Conservation (phyloP, 2,888 invertebrate species). For the Agrochola circellaris region DNA sequence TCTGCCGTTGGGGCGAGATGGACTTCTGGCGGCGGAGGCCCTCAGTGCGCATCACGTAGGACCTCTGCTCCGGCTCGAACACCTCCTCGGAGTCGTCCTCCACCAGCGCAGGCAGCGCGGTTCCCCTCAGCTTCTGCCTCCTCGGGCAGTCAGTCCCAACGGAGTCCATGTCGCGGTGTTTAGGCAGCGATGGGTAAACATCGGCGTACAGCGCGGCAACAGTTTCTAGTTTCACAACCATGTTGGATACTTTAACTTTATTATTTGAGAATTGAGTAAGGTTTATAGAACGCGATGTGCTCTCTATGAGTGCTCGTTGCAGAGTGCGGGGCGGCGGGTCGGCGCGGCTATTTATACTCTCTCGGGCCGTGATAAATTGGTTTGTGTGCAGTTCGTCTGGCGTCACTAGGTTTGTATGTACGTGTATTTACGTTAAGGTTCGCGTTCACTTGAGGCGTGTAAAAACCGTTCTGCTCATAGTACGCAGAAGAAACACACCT, state of each 20-base stretch:
- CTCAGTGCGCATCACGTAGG: conserved; percentile 81
- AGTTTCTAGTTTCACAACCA: conserved; percentile 86
- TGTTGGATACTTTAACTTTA: conserved; percentile 68
- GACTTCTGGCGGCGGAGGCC: conserved; percentile 86
- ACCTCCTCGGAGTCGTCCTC: conserved; percentile 82
- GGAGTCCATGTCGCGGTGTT: conserved; percentile 79
- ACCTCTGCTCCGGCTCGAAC: conserved; percentile 77
- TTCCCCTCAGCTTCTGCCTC: conserved; percentile 76
- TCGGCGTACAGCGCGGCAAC: conserved; percentile 80
- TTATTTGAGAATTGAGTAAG: conserved; percentile 52
- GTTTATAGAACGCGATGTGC: conserved; percentile 70
- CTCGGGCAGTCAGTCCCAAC: conserved; percentile 77
- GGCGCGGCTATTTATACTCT: conserved; percentile 77
- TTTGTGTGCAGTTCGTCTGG: conserved; percentile 72
- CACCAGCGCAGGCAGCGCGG: conserved; percentile 80
- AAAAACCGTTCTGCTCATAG: conserved; percentile 65
- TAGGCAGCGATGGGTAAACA: conserved; percentile 78
- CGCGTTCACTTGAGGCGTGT: conserved; percentile 64
- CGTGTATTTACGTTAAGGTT: conserved; percentile 66
- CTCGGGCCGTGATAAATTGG: conserved; percentile 71
- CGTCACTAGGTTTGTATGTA: conserved; percentile 73
- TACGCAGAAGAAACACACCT: conserved; percentile 61
- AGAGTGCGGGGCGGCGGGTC: conserved; percentile 79
- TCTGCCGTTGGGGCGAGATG: conserved; percentile 84
- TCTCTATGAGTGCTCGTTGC: conserved; percentile 75